Base-by-base conservation (phyloP, 2,797 vertebrate species). In the Philypnodon macrostomus region DNA sequence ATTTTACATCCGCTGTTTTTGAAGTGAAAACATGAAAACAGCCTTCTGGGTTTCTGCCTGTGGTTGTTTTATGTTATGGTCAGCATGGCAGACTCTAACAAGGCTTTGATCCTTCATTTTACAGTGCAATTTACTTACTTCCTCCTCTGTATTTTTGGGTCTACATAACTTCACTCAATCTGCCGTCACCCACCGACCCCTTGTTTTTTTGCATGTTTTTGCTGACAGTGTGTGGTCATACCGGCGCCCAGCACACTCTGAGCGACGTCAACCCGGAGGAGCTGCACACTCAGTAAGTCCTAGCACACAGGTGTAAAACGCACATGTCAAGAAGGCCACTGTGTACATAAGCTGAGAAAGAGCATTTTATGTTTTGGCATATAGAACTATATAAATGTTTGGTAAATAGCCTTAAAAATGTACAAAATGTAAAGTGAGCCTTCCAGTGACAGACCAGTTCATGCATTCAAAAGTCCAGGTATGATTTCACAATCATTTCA, bases 221-320 rank as follows among this genome's bases (percentile, higher is more conserved):
- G 44, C 13, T 66, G 33, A 50, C 77, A 90, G 89, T 73, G 15
- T 53, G 68, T 12, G 50, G 53, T 23, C 48, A 80, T 24, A 58
- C 53, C 5, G 34, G 37, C 4, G 32, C 61, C 63, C 81, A 68
- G 45, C 76, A 78, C 47, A 70, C 72, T 5, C 51, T 70, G 27
- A 70, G 68, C 15, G 73, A 77, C 15, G 67, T 74, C 67, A 83
- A 58, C 59, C 42, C 66, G 58, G 81, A 90, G 32, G 82, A 84
- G 17, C 42, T 72, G 3, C 72, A 86, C 32, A 77, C 71, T 4
- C 86, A 84, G 90, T 91, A 68, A 88, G 89, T 69, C 23, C 45
- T 2, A 26, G 47, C 23, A 36, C 26, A 35, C 2, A 38, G 48
- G 31, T 30, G 46, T 59, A 9, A 33, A 32, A 23, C 56, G 33